Evolutionary conservation across 2,113 vertebrate species (phyloP), one percentile per base, ranked within the genome.

Genomic region (Isurus oxyrinchus): DNA sequence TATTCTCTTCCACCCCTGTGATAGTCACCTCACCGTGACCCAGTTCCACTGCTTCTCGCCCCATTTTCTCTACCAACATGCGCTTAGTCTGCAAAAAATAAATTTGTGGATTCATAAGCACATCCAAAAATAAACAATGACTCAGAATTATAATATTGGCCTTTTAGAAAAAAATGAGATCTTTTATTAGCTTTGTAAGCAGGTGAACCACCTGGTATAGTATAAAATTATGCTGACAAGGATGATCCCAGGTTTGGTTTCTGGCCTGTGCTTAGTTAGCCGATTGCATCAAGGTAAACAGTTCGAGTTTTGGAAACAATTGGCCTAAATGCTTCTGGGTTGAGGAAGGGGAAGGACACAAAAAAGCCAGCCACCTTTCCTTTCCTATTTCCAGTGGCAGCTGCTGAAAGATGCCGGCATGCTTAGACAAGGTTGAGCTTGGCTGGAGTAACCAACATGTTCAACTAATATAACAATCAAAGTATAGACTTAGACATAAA

Each of bases 1-100:
- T 98, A 95, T 98, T 98, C 97, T 98, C 98, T 96, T 98, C 98
- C 63, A 98, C 98, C 2, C 98, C 98, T n/a, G 98, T 98, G 97
- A 98, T 98, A 97, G 98, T 98, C 97, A 98, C 98, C 96, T 98
- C 98, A 94, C 98, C 98, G 1, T 98, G 98, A 96, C 98, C 98
- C 91, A 98, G 97, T 96, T 98, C 98, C 97, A 98, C 98, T 86
- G 98, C 98, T 97, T 98, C 98, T 96, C 98, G 97, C 35, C 98
- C 98, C 98, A 98, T 98, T 97, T 98, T 98, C 97, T 98, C 98
- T 87, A 98, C 98, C 97, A 98, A 97, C 98, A 98, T 98, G 94
- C 98, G 98, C 97, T 98, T 98, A 88, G 98, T 98, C 98, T 98
- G 96, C 86, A 96, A 97, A 97, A 96, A 53, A 97, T 7, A 97